Evolutionary conservation across 2,113 vertebrate species (phyloP), one percentile per base, ranked within the genome.

Genomic region (Heterotilapia buettikoferi): DNA sequence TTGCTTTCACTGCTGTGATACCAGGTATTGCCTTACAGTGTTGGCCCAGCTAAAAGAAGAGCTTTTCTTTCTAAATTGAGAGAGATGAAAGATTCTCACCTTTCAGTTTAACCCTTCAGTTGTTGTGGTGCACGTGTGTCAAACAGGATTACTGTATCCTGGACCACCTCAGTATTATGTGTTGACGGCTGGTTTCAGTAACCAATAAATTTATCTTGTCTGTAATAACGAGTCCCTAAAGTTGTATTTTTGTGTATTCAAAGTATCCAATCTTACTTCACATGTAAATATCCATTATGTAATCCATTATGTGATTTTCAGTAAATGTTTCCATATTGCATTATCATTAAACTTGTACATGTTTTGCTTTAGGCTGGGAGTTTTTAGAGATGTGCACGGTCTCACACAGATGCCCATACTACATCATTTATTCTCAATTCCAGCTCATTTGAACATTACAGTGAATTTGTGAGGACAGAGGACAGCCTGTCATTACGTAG

Each of bases 371-470:
- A 10, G 80, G 52, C 63, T 36, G 52, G 31, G 78, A 57, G 11
- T 29, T 61, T 88, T 80, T 6, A 83, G 59, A 11, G 86, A 16
- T 80, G 61, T 87, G 63, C 31, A 29, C 71, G 45, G 21, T 33
- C 21, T 66, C 76, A 63, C 61, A 38, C 45, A 86, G 11, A 47
- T 82, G 43, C 85, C 76, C 78, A 83, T 79, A 52, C 50, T 10
- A 5, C 76, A 84, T 38, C 88, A 80, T 83, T 63, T 88, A 86
- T 89, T 87, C 79, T 91, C 82, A 91, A 82, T 92, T 87, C 50
- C 54, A 88, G 76, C 71, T 92, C 78, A 84, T 90, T 86, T 83
- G 59, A 91, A 80, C 68, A 56, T 88, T 7, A 89, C 54, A 21
- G 43, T 2, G 5, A 85, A 89, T 73, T 38, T 84, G 40, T 87